Base-by-base conservation (phyloP, 1,140 invertebrate genomes). In the Bombus soroeensis region DNA sequence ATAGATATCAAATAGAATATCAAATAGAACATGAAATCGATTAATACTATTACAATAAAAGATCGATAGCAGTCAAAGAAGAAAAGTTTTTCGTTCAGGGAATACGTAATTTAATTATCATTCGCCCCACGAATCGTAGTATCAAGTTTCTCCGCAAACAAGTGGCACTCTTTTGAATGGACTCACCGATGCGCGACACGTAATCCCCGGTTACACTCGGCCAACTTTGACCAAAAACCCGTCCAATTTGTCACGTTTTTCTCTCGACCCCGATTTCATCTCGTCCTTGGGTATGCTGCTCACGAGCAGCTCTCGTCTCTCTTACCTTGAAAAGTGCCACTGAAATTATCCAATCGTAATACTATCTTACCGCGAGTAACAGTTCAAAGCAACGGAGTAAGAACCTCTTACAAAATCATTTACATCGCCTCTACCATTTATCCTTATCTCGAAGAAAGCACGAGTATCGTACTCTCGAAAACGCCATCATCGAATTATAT, bases 251-350 rank as follows among this genome's bases (percentile, higher is more conserved):
- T 82, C 84, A 57, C 79, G 78, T 62, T 76, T 80, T 39, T 82
- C 72, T 6, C 8, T 43, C 85, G 81, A 77, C 81, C 79, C 43
- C 71, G 32, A 75, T 86, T 86, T 47, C 79, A 13, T 72, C 74
- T 41, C 32, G 57, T 77, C 62, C 73, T 75, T 74, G 71, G 34
- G 1, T 53, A 41, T 53, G 53, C 39, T 6, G 71, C 9, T 76
- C 41, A 59, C 62, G 57, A 59, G 57, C 12, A 62, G 12, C 28
- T 62, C 39, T 57, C 64, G 25, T 83, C 72, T 53, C n/a, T 39
- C 13, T 66, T 34, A 34, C 82, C 83, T 79, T 80, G 77, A 66
- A 73, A 84, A 64, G 59, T 39, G 13, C 13, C 39, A 32, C 2
- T 28, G 37, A 73, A 81, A 73, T 22, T 18, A 22, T 37, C 41